phyloP scores from a whole-genome alignment of 2,797 vertebrate species.

The Mus minutoides region DNA sequence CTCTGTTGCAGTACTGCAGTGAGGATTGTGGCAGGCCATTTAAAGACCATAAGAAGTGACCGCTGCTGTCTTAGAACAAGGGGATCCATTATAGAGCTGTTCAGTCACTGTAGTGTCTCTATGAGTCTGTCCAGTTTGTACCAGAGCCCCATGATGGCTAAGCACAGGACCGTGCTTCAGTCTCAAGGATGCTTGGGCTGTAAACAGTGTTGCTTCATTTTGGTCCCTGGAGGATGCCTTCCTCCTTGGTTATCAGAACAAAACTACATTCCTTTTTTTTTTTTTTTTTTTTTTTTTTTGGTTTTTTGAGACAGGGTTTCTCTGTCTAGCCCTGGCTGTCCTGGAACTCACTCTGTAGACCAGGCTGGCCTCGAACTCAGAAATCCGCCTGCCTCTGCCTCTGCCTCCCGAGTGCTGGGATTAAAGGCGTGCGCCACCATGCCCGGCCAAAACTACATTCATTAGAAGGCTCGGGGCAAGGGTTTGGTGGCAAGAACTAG shows the following conservation, averaged over 20 bases:
- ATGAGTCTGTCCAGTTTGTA: neutral
- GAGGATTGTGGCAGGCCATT: neutral
- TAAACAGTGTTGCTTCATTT: neutral
- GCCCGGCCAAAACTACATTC: neutral
- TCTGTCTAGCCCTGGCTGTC: no score
- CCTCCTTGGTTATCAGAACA: neutral
- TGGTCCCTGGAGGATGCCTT: neutral
- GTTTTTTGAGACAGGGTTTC: no score
- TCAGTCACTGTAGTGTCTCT: neutral
- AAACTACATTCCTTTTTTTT: neutral
- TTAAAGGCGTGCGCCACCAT: no score
- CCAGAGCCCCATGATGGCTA: neutral
- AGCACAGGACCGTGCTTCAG: neutral
- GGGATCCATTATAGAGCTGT: accelerated
- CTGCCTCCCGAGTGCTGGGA: no score
- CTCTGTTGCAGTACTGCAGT: neutral
- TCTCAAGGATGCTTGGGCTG: neutral
- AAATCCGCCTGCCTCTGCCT: no score
- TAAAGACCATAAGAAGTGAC: neutral
- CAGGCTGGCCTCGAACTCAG: no score
- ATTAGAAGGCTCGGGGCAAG: neutral
- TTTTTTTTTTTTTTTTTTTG: no score
- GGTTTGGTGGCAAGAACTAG: neutral
- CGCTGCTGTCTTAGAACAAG: neutral
- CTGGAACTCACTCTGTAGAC: no score